phyloP scores from a whole-genome alignment of 2,797 vertebrate species.

The Spinus pinus region DNA sequence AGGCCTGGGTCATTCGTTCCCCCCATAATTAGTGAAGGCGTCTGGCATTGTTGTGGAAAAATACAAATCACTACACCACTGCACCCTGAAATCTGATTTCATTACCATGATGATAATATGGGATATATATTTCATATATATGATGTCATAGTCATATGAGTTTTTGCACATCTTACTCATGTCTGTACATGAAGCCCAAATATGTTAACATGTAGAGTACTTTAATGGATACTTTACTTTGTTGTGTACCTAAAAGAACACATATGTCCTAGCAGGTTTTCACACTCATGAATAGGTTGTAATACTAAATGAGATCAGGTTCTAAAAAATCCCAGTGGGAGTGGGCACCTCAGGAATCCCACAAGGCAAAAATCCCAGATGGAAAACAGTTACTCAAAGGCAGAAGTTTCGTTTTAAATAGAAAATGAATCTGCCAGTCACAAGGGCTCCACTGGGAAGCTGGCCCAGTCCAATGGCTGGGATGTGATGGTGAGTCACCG shows the following conservation, averaged over 20 bases:
- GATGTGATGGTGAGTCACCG: accelerated
- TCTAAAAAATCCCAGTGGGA: neutral
- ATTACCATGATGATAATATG: neutral
- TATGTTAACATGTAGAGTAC: neutral
- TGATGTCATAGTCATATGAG: neutral
- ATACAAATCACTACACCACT: neutral
- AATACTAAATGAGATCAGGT: neutral
- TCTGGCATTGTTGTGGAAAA: neutral
- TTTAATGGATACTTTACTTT: neutral
- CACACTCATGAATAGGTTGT: neutral
- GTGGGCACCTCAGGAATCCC: neutral
- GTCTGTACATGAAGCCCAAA: neutral
- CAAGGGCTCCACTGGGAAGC: neutral
- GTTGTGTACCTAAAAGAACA: neutral
- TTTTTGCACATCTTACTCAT: neutral
- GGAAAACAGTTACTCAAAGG: neutral
- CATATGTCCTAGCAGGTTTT: neutral
- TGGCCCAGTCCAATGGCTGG: neutral
- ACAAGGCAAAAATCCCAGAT: neutral
- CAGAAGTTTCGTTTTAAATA: neutral
- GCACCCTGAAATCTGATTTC: neutral
- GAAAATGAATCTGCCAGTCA: neutral
- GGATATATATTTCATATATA: neutral
- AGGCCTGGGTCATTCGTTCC: neutral
- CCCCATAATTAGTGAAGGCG: neutral